Percentiles rank a stretch among this genome's conserved stretches.
Evolutionary conservation across 2,113 vertebrate genomes (phyloP).

Genomic region (Perccottus glenii): DNA sequence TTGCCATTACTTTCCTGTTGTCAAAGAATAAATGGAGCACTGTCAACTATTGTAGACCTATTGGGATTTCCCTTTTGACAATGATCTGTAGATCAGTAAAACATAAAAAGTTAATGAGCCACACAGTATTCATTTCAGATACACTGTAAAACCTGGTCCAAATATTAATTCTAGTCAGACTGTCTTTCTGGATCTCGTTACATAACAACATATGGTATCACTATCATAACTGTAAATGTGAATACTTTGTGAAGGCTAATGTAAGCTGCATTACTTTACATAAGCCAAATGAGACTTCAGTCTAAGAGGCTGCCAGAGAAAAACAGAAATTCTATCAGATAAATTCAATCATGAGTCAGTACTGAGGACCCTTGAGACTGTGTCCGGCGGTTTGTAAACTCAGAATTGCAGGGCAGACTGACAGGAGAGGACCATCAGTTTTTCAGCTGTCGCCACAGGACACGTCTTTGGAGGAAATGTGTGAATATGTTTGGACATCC

Average conservation of each 20-base stretch:
- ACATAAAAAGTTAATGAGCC: too few species aligned
- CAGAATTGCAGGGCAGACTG: conserved; percentile 8
- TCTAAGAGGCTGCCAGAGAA: conserved; percentile 14
- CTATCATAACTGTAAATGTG: conserved; percentile 33
- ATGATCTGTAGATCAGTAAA: too few species aligned
- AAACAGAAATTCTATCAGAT: conserved; percentile 22
- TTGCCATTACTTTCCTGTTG: too few species aligned
- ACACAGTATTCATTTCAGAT: too few species aligned
- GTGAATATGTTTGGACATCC: conserved; percentile 41
- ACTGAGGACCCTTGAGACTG: conserved; percentile 4
- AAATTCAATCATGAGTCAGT: conserved; percentile 34
- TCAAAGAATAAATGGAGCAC: too few species aligned
- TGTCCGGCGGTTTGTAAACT: background rate
- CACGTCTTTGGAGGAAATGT: background rate
- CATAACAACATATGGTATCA: conserved; percentile 24
- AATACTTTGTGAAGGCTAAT: conserved; percentile 33
- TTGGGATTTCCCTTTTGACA: too few species aligned
- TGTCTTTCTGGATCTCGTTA: conserved; percentile 19
- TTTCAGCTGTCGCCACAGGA: conserved; percentile 8
- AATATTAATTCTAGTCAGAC: too few species aligned
- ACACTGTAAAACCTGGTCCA: too few species aligned
- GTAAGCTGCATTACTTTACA: conserved; percentile 38
- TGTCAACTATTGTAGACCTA: too few species aligned
- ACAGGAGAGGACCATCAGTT: conserved; percentile 16
- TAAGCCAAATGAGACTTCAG: conserved; percentile 25